Conservation (phyloP, 1,140 invertebrate species). For the Mactra quadrangularis region DNA sequence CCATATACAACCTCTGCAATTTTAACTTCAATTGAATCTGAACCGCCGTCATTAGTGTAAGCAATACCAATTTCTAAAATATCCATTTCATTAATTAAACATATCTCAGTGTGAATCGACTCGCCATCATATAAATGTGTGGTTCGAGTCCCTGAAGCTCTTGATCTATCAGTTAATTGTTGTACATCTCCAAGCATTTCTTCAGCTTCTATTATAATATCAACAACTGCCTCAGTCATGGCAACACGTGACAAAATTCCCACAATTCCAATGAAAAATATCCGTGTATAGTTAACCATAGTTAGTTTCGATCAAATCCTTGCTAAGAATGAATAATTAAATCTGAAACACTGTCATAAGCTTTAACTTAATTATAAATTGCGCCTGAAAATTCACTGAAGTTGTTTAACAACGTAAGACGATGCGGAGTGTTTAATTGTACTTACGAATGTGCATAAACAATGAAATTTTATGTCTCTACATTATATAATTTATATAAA, state of each 20-base stretch:
- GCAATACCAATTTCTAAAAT: background rate
- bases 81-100: background rate
- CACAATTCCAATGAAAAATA: background rate
- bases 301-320: no score
- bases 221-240: background rate
- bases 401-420: no score
- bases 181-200: background rate
- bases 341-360: no score
- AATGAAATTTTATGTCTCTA: no score
- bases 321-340: no score
- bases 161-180: background rate
- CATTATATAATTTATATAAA: no score
- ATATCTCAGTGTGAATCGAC: background rate
- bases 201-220: constrained; percentile 22
- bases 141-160: background rate
- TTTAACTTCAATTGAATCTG: constrained; percentile 10
- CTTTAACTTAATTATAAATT: no score
- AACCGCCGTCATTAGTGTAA: constrained; percentile 32
- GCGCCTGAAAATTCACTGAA: no score
- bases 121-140: constrained; percentile 22
- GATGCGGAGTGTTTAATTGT: no score
- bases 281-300: no score
- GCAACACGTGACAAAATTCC: background rate
- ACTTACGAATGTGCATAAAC: no score
- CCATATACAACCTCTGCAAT: background rate